Evolutionary conservation across 1,140 invertebrate species (phyloP), one percentile per base, ranked within the genome.

Genomic region (Magallana ariakensis): DNA sequence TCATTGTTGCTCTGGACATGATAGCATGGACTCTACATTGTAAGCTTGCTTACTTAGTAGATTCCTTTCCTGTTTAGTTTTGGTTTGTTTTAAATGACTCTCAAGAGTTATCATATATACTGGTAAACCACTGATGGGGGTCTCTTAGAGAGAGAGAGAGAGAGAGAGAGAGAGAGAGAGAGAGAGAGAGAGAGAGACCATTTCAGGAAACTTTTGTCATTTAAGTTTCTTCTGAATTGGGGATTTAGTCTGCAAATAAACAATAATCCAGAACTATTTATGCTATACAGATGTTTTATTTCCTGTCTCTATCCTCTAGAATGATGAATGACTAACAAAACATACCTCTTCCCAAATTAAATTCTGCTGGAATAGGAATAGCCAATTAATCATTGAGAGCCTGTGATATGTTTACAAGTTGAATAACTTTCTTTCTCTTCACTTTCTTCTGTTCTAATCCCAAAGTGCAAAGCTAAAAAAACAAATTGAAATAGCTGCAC

Each of bases 271-370:
- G 5, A 13, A 60, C 15, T n/a, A 15, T 60, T 26, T 11, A 0
- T 11, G 33, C 66, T 26, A 70, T 70, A 26, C n/a, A 60, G 19
- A 60, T 60, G 58, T 60, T 60, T 60, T 60, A 60, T 60, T 60
- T 60, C 58, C 6, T 60, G 15, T n/a, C 15, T 60, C 15, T 60
- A 46, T 46, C 33, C 58, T 16, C 19, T 19, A 13, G 66, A 70
- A 70, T 70, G 66, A 70, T 70, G 66, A 70, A 22, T 70, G 22
- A 70, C 66, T 70, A 70, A 19, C 11, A 26, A 70, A 26, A 19
- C 11, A 70, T 70, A 70, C n/a, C 66, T 70, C 33, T 33, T 70
- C 66, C 22, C 66, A 70, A 70, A 70, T 70, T 70, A 70, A 70
- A 70, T 70, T 70, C 66, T 70, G 22, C 6, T 10, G 19, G 66